Percentiles rank a stretch among this genome's conserved stretches.
Evolutionary conservation across 2,888 invertebrate species (phyloP).

Genomic region (Monopis laevigella): DNA sequence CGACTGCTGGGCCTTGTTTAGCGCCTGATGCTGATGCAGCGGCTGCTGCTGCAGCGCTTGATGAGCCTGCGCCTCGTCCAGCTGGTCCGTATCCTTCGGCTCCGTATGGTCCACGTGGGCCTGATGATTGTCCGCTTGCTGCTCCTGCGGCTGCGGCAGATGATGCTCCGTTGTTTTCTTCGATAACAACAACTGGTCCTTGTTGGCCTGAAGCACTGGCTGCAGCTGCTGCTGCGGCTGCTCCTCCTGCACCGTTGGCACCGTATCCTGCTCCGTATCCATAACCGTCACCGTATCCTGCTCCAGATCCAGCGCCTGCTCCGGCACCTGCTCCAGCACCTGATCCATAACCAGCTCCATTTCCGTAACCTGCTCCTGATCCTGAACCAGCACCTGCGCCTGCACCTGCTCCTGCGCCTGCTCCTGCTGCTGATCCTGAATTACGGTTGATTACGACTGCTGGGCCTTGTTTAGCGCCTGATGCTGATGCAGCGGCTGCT

Average conservation of each 20-base stretch:
- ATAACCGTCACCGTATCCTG: neutral
- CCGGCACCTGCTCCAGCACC: slow-evolving; percentile 1
- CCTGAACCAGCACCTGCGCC: neutral
- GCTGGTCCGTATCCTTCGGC: slow-evolving; percentile 12
- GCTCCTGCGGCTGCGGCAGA: slow-evolving; percentile 6
- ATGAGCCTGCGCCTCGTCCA: too few relatives aligned
- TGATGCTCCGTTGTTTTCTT: slow-evolving; percentile 8
- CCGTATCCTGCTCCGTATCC: slow-evolving; percentile 2
- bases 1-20: neutral
- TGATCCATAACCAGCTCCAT: neutral
- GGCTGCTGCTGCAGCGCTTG: neutral
- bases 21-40: neutral
- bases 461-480: neutral
- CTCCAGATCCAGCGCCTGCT: slow-evolving; percentile 3
- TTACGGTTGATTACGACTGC: neutral
- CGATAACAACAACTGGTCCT: slow-evolving; percentile 2
- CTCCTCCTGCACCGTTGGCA: neutral
- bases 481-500: neutral
- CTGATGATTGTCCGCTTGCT: slow-evolving; percentile 6
- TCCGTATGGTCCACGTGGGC: too few relatives aligned
- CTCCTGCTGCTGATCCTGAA: slow-evolving; percentile 3
- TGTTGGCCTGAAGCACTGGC: neutral
- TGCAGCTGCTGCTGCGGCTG: neutral
- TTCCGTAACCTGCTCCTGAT: neutral
- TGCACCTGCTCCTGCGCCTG: neutral